Conservation (phyloP, 2,797 vertebrate genomes). For the Sus cebifrons region DNA sequence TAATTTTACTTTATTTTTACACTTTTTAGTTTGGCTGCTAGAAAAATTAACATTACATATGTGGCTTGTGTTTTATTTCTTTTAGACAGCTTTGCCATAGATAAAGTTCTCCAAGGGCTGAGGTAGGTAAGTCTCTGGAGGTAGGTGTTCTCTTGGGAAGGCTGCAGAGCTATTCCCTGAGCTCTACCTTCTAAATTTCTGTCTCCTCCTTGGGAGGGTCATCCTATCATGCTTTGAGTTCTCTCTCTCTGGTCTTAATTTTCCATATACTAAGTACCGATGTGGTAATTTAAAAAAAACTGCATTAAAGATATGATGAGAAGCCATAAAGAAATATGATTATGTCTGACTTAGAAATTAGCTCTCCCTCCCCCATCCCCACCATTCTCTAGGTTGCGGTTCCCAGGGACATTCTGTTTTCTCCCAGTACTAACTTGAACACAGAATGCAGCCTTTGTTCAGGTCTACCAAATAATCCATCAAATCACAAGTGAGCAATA, state of each 20-base stretch:
- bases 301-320: slow-evolving; percentile 68
- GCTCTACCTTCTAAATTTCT: neutral
- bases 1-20: slow-evolving; percentile 44
- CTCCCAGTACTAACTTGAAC: neutral
- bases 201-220: neutral
- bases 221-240: neutral
- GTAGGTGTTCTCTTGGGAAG: neutral
- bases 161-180: neutral
- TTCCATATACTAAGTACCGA: neutral
- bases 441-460: slow-evolving; percentile 4
- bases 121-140: neutral
- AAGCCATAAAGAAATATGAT: slow-evolving; percentile 58
- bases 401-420: slow-evolving; percentile 10
- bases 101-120: neutral
- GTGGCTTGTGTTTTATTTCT: slow-evolving; percentile 33
- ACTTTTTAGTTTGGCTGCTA: neutral
- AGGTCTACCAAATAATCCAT: neutral
- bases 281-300: neutral
- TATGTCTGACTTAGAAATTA: slow-evolving; percentile 34
- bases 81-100: neutral
- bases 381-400: slow-evolving; percentile 13
- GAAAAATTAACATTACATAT: slow-evolving; percentile 19
- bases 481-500: neutral
- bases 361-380: neutral
- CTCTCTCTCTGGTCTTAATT: slow-evolving; percentile 53